Evolutionary conservation across 1,140 invertebrate species (phyloP).

Genomic region (Scaptodrosophila lebanonensis): DNA sequence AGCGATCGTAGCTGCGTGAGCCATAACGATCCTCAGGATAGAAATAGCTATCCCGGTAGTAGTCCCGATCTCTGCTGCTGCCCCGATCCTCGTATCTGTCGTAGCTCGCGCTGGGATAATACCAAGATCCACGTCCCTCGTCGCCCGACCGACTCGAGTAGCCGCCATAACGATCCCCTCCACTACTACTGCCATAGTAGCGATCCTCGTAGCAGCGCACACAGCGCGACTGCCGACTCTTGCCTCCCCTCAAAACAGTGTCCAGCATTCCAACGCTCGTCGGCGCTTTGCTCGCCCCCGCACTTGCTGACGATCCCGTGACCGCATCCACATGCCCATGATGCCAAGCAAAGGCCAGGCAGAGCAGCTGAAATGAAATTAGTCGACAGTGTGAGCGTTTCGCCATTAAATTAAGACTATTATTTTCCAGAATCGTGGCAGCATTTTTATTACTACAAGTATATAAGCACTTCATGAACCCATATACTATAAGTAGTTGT

Average conservation of each 20-base stretch:
- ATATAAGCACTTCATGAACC: not conserved
- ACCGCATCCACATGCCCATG: constrained; percentile 13
- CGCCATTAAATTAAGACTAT: no score
- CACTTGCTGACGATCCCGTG: constrained; percentile 40
- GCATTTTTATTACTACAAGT: no score
- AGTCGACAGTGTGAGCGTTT: not conserved
- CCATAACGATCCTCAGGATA: constrained; percentile 66
- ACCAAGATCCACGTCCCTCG: constrained; percentile 54
- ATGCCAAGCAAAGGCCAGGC: constrained; percentile 37
- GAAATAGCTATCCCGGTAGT: constrained; percentile 44
- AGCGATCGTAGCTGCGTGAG: constrained; percentile 67
- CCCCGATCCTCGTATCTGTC: constrained; percentile 57
- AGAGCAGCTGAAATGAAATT: constrained; percentile 35
- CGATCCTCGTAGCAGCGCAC: constrained; percentile 74
- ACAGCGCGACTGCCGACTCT: constrained; percentile 67
- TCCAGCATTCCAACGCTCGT: constrained; percentile 39
- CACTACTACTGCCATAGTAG: constrained; percentile 35
- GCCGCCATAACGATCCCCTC: constrained; percentile 29
- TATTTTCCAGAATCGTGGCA: no score
- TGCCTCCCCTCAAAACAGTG: constrained; percentile 38
- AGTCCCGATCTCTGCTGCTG: constrained; percentile 40
- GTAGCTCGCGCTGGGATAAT: constrained; percentile 35
- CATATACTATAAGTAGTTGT: constrained; percentile 51
- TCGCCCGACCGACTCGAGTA: constrained; percentile 48
- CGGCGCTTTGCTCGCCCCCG: constrained; percentile 17